Evolutionary conservation across 2,113 vertebrate genomes (phyloP), one percentile per base, ranked within the genome.

Genomic region (Neomonachus schauinslandi): DNA sequence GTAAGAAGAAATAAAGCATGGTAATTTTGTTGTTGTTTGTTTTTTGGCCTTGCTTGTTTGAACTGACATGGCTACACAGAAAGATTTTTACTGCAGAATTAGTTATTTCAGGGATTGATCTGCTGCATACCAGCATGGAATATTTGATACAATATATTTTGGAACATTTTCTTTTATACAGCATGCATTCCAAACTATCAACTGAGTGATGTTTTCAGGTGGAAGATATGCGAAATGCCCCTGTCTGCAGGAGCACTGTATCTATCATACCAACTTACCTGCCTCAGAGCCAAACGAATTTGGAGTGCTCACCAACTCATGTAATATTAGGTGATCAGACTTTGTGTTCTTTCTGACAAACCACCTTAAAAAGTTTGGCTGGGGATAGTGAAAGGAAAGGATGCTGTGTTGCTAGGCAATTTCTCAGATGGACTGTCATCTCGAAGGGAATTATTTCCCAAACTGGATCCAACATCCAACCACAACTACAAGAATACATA

Each of bases 201-300:
- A 42, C 61, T 46, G 46, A 88, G 42, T 83, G 67, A 94, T 85
- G 57, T 89, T 69, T 94, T 98, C 91, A 96, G 97, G 55, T 93
- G 79, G 76, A 95, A 98, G 87, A 36, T 53, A 95, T 63, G 82
- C 69, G 93, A 98, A 97, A 94, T 97, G 94, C 95, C 97, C 98
- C 97, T 97, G 96, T 88, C 39, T 22, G 51, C 10, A 26, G 89
- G 81, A 96, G 33, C 53, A 65, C 91, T 82, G 15, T 33, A n/a
- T 79, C 98, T 86, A 49, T 95, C 97, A 93, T 77, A 97, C 96
- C 94, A 92, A 95, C 90, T 96, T 97, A 97, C 93, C 92, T 89
- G 93, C 95, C 97, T 97, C 74, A 77, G 95, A 98, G 97, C 96
- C 98, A 98, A 98, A 98, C 49, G 5, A 97, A 98, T 98, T 92